Conservation (phyloP, 2,888 invertebrate genomes). For the Cantharis nigra region DNA sequence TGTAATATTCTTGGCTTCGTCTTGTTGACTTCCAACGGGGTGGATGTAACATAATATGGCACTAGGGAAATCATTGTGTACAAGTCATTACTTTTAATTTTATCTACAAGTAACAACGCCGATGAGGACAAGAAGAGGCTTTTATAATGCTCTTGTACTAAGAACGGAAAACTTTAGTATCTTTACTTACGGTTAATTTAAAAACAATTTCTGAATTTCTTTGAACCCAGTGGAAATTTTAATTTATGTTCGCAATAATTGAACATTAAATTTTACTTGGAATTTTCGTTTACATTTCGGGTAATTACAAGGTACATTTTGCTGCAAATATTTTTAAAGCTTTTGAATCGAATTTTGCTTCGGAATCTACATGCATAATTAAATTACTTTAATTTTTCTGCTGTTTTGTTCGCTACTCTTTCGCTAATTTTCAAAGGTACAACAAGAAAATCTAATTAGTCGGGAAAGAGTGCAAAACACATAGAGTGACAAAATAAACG, state of each 20-base stretch:
- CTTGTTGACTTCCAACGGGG: constrained; percentile 30
- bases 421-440: neutral
- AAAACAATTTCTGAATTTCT: neutral
- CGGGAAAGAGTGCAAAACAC: neutral
- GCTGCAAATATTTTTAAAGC: neutral
- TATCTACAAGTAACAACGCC: constrained; percentile 30
- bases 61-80: constrained; percentile 38
- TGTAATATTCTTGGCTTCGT: constrained; percentile 23
- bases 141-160: neutral
- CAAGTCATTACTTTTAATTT: constrained; percentile 39
- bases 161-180: neutral
- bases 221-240: neutral
- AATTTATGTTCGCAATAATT: neutral
- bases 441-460: neutral
- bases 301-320: neutral
- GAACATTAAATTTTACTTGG: neutral
- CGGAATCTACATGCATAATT: neutral
- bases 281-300: neutral
- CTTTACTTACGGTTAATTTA: neutral
- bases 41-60: constrained; percentile 32
- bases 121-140: constrained; percentile 20
- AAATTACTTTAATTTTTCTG: neutral
- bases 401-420: neutral
- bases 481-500: neutral
- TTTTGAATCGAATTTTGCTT: neutral